These are phyloP conservation scores for Philaethria dido DNA, from an alignment of 2,888 invertebrate species.

Conservation along the genomic window DNA sequence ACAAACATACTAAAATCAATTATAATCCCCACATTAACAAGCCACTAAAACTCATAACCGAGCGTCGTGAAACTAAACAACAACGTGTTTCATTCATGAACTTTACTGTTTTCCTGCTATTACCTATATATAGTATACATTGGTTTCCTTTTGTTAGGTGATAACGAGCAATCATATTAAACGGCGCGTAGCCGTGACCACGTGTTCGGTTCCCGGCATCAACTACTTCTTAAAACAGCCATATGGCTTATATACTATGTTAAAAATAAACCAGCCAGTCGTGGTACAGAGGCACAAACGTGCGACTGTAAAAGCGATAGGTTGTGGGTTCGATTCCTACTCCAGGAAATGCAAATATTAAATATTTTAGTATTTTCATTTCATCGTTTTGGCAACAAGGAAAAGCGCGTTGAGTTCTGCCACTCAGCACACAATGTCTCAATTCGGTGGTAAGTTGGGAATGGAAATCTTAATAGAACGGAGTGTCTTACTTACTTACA, in stretches of 20 bases:
- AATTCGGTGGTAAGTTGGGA: too few species aligned
- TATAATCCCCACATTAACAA: too few species aligned
- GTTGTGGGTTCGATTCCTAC: too few species aligned
- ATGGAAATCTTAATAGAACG: too few species aligned
- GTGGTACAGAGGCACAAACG: too few species aligned
- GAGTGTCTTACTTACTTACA: too few species aligned
- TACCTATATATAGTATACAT: not conserved
- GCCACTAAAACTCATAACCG: not conserved
- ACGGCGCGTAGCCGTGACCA: conserved; percentile 9
- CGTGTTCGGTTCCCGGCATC: conserved; percentile 7
- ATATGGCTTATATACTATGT: conserved; percentile 20
- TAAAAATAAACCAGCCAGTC: conserved; percentile 42
- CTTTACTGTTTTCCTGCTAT: conserved; percentile 32
- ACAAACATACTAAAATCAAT: not conserved
- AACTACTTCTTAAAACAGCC: not conserved
- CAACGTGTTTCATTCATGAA: conserved; percentile 35
- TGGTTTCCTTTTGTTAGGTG: conserved; percentile 24
- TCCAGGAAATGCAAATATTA: too few species aligned
- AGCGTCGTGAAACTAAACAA: conserved; percentile 14
- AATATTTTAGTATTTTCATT: too few species aligned
- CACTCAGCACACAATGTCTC: too few species aligned
- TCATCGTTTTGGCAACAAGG: too few species aligned
- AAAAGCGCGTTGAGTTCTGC: too few species aligned
- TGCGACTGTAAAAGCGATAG: too few species aligned
- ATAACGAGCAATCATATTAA: conserved; percentile 29